A percentile compares a stretch with the other conserved stretches of the same genome.
Evolutionary conservation across 2,888 invertebrate genomes (phyloP).

Genomic region (Atrina japonica): DNA sequence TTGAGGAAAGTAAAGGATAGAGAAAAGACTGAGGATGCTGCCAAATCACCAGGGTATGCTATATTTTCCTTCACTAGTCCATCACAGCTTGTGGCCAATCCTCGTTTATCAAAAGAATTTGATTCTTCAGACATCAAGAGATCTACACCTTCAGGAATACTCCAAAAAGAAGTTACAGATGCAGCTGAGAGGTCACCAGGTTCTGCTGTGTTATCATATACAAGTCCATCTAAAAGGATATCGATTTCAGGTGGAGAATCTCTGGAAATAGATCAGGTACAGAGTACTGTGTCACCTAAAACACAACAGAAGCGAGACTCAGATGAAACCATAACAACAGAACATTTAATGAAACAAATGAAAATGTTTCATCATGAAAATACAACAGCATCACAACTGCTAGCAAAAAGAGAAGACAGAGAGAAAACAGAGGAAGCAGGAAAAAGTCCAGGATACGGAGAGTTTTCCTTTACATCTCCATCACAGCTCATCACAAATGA

Average conservation of each 20-base stretch:
- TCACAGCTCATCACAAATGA: not conserved
- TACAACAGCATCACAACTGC: not conserved
- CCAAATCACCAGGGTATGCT: constrained; percentile 17
- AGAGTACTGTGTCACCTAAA: not conserved
- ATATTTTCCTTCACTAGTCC: constrained; percentile 16
- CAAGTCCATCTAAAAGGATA: constrained; percentile 8
- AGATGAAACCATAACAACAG: not conserved
- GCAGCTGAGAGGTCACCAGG: not conserved
- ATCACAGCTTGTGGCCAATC: not conserved
- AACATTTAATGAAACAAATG: not conserved
- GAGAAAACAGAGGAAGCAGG: not conserved
- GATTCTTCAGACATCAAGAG: not conserved
- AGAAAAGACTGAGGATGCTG: not conserved
- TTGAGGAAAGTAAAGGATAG: constrained; percentile 2
- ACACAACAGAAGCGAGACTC: not conserved
- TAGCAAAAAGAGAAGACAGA: not conserved
- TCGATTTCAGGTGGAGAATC: too few relatives aligned
- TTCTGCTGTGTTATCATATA: constrained; percentile 12
- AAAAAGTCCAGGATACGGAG: constrained; percentile 1
- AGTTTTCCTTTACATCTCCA: not conserved
- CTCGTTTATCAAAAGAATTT: not conserved
- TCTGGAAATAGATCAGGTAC: too few relatives aligned
- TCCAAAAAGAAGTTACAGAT: constrained; percentile 13
- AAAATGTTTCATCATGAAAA: not conserved
- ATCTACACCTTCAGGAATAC: constrained; percentile 28